Conservation (phyloP, 2,888 invertebrate genomes). For the Spisula subtruncata region DNA sequence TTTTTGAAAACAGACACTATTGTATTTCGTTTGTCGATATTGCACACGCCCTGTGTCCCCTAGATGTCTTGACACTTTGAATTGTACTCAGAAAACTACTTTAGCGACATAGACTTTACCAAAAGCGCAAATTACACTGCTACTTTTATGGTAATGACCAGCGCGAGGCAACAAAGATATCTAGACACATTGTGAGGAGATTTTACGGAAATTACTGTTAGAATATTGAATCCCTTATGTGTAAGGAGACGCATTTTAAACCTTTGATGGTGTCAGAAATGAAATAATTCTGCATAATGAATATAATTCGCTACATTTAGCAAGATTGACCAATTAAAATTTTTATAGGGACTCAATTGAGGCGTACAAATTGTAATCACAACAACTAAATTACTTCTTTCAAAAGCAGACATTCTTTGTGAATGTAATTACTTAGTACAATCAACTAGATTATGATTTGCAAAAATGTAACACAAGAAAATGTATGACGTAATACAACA, state of each 20-base stretch:
- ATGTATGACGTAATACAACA: too few relatives aligned
- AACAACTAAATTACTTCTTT: too few relatives aligned
- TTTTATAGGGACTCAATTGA: background rate
- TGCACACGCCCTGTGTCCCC: background rate
- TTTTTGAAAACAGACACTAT: too few relatives aligned
- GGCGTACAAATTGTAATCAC: too few relatives aligned
- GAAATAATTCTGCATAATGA: slow-evolving; percentile 5
- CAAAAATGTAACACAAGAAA: too few relatives aligned
- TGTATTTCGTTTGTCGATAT: background rate
- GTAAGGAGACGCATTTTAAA: background rate
- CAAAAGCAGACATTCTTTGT: too few relatives aligned
- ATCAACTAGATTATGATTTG: too few relatives aligned
- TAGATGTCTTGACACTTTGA: background rate
- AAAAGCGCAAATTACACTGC: background rate
- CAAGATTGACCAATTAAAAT: background rate
- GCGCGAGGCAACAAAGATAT: background rate
- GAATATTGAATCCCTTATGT: background rate
- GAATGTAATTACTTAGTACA: too few relatives aligned
- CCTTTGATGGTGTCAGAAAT: background rate
- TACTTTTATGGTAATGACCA: background rate
- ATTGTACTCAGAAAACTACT: too few relatives aligned
- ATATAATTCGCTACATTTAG: background rate
- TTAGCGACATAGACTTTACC: background rate
- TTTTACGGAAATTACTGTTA: slow-evolving; percentile 6
- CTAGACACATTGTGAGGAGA: background rate